Conservation (phyloP, 1,140 invertebrate species). For the Orchesella cincta region DNA sequence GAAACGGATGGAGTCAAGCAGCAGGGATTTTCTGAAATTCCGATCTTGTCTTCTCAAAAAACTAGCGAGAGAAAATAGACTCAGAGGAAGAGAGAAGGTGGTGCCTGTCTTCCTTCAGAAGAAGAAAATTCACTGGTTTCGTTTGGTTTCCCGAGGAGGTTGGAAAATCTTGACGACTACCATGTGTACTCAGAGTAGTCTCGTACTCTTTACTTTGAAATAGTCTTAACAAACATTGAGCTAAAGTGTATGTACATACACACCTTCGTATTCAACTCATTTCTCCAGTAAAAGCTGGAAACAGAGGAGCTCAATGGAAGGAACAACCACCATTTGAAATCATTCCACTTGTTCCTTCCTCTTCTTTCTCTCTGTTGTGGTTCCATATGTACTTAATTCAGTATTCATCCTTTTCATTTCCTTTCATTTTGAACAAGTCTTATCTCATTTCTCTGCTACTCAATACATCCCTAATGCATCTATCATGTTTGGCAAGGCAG, state of each 20-base stretch:
- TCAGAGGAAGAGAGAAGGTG: not conserved
- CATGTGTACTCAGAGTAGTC: too few species aligned
- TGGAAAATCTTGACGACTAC: not conserved
- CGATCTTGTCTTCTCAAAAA: not conserved
- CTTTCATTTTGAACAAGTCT: not conserved
- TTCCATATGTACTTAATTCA: not conserved
- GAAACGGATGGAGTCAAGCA: constrained; percentile 21
- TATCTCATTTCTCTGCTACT: too few species aligned
- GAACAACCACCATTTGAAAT: not conserved
- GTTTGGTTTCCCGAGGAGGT: not conserved
- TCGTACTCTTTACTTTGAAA: too few species aligned
- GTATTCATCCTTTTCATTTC: not conserved
- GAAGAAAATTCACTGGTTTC: not conserved
- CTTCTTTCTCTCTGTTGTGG: not conserved
- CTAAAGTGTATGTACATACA: too few species aligned
- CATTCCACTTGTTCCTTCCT: not conserved
- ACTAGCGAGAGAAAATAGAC: not conserved
- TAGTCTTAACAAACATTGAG: too few species aligned
- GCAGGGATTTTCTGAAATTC: constrained; percentile 7
- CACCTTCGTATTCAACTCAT: too few species aligned
- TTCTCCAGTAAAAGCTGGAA: too few species aligned
- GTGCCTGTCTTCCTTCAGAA: not conserved
- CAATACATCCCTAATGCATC: too few species aligned
- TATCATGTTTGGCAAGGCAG: too few species aligned
- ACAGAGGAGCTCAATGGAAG: too few species aligned